Evolutionary conservation across 1,140 invertebrate species (phyloP).

Genomic region (Eupeodes corollae): DNA sequence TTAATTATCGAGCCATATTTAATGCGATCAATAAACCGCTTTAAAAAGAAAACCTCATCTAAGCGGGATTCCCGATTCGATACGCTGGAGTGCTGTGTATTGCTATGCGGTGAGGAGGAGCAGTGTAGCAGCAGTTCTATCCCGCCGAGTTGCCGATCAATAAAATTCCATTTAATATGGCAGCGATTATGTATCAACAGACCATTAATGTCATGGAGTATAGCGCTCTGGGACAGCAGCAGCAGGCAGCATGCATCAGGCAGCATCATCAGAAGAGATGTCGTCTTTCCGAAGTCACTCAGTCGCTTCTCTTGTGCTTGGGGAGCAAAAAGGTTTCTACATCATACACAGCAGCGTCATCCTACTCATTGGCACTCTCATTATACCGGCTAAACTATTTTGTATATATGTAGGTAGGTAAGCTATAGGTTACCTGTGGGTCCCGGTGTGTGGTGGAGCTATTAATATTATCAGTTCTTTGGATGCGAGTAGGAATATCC

Average conservation of each 20-base stretch:
- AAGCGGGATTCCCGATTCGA: background rate
- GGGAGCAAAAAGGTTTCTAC: too few species aligned
- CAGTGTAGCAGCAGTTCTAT: background rate
- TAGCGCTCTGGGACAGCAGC: constrained; percentile 5
- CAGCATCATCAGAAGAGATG: constrained; percentile 1
- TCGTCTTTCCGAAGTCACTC: constrained; percentile 12
- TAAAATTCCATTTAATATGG: constrained; percentile 39
- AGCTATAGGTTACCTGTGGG: too few species aligned
- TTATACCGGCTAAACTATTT: too few species aligned
- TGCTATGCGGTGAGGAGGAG: background rate
- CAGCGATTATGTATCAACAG: constrained; percentile 38
- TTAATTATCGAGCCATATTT: constrained; percentile 39
- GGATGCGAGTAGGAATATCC: too few species aligned
- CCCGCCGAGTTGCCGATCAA: constrained; percentile 27
- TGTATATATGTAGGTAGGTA: too few species aligned
- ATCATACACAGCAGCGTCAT: too few species aligned
- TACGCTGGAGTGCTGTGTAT: constrained; percentile 1
- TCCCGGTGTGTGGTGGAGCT: too few species aligned
- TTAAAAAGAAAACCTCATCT: constrained; percentile 17
- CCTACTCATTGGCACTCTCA: too few species aligned
- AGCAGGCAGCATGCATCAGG: constrained; percentile 6
- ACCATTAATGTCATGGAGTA: constrained; percentile 36
- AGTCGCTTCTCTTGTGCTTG: constrained; percentile 11
- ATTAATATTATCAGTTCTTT: too few species aligned
- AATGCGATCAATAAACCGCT: constrained; percentile 38